Evolutionary conservation across 2,888 invertebrate genomes (phyloP).

Genomic region (Leptarthrus brevirostris): DNA sequence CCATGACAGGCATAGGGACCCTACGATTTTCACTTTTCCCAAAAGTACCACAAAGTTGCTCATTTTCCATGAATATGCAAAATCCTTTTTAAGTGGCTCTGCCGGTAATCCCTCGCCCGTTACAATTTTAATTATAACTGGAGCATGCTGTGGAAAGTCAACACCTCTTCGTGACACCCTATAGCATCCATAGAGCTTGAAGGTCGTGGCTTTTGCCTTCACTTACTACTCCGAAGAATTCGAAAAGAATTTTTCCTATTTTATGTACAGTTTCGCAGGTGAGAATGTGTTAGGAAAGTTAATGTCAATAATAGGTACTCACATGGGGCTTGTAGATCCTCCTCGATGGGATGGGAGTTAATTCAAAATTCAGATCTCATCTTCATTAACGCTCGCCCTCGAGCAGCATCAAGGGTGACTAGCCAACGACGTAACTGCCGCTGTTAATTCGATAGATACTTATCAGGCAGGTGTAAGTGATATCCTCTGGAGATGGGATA

Average conservation of each 20-base stretch:
- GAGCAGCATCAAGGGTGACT: background rate
- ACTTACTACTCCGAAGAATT: background rate
- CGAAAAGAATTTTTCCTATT: slow-evolving; percentile 30
- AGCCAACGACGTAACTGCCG: slow-evolving; percentile 1
- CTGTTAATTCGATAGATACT: slow-evolving; percentile 47
- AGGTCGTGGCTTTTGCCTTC: slow-evolving; percentile 19
- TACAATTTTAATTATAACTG: slow-evolving; percentile 49
- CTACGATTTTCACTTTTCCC: slow-evolving; percentile 54
- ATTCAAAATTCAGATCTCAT: slow-evolving; percentile 56
- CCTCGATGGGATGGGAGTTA: slow-evolving; percentile 30
- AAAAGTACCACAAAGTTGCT: slow-evolving; percentile 57
- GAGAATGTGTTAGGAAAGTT: background rate
- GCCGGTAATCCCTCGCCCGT: slow-evolving; percentile 14
- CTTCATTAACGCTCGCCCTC: slow-evolving; percentile 48
- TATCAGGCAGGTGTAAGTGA: slow-evolving; percentile 46
- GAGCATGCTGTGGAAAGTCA: slow-evolving; percentile 43
- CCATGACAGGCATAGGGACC: slow-evolving; percentile 18
- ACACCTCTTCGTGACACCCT: slow-evolving; percentile 27
- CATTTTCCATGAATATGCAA: slow-evolving; percentile 59
- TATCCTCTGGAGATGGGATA: slow-evolving; percentile 34
- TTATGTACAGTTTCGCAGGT: slow-evolving; percentile 52
- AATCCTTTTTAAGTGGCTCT: slow-evolving; percentile 52
- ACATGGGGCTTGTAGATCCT: slow-evolving; percentile 44
- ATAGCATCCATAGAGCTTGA: slow-evolving; percentile 33
- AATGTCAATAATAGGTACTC: slow-evolving; percentile 50